Base-by-base conservation (phyloP, 2,888 invertebrate species). In the Amiota minor region DNA sequence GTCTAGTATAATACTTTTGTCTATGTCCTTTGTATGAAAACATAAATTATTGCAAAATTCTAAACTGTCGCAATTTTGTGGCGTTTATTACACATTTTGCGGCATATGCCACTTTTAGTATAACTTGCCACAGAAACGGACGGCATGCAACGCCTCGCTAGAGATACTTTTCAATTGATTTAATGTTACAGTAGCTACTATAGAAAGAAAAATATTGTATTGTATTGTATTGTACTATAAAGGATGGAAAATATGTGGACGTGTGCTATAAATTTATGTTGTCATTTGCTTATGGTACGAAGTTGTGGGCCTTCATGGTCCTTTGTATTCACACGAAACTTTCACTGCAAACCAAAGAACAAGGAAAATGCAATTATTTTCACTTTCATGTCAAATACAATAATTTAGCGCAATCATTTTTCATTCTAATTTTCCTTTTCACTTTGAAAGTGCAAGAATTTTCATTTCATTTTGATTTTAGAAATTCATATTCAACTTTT, bases 321-420 rank as follows among this genome's bases (percentile, higher is more conserved):
- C 67, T 46, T 61, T 47, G 71, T 45, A 55, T 20, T 61, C 23
- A 46, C 50, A 50, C 10, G 53, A 62, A 62, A 62, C 62, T 72
- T 67, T 70, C 50, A 56, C 70, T 68, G 72, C 72, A 78, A 75
- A 20, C 9, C 64, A n/a, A 64, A 64, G 1, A 61, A 12, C 9
- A 9, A 35, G 35, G 10, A 23, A 77, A 76, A 74, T 76, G 78
- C 80, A 80, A 80, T 79, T 81, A 83, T 78, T 81, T 81, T 83
- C 82, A 80, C 84, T 84, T 79, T 84, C 74, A 9, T 65, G 47
- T 47, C 2, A 35, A 35, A 35, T 35, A 35, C 6, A 1, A 8
- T 35, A 23, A 65, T 65, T 65, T 65, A 14, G 47, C 72, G 77
- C 76, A 73, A 77, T 16, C 82, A 80, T 79, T 81, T 75, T 75